These are phyloP conservation scores for Aegypius monachus DNA, from an alignment of 2,113 vertebrate genomes.

Conservation along the genomic window DNA sequence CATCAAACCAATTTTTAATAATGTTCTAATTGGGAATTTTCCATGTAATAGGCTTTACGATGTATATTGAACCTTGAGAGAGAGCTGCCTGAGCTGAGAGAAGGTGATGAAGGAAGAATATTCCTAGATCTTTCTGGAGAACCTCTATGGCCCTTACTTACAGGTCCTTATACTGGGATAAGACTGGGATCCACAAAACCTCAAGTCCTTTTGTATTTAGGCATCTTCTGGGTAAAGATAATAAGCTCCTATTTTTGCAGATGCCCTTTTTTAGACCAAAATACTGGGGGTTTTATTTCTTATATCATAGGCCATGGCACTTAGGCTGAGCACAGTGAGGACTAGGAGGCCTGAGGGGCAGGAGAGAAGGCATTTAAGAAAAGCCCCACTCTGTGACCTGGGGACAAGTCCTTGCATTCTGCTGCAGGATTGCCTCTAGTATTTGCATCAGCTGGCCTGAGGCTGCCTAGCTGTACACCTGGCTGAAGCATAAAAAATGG, in stretches of 20 bases:
- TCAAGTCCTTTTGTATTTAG: background rate
- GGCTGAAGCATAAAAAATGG: background rate
- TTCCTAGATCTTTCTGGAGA: background rate
- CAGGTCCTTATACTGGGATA: background rate
- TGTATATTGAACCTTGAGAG: background rate
- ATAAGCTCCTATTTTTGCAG: background rate
- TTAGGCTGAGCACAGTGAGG: background rate
- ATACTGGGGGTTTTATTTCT: accelerated
- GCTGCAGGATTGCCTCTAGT: background rate
- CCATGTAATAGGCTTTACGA: background rate
- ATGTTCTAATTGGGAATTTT: background rate
- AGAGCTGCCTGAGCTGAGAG: background rate
- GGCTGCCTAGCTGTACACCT: background rate
- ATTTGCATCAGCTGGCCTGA: background rate
- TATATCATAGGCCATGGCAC: background rate
- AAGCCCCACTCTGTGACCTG: background rate
- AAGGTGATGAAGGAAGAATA: background rate
- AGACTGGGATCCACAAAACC: background rate
- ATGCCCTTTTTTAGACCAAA: background rate
- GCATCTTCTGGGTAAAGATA: background rate
- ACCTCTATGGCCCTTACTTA: background rate
- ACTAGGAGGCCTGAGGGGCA: background rate
- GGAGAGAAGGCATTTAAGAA: background rate
- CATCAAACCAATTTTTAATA: background rate
- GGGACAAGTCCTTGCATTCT: background rate